phyloP scores from a whole-genome alignment of 1,140 invertebrate genomes.

The Aphaenogaster floridana region DNA sequence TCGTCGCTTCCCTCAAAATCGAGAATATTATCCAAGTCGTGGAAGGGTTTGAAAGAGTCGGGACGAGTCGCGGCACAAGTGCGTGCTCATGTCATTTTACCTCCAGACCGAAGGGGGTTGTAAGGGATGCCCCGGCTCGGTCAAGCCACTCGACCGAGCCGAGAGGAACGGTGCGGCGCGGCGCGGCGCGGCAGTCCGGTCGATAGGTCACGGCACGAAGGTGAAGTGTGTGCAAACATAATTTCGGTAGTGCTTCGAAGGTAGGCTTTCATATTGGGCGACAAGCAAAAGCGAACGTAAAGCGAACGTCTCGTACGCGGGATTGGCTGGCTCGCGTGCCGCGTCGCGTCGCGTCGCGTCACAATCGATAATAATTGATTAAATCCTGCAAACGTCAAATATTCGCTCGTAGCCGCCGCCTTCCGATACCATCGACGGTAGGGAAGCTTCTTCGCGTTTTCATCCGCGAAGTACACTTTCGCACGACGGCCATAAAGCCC shows the following conservation, averaged over 20 bases:
- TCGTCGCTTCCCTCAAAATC: constrained; percentile 12
- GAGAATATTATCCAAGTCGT: neutral
- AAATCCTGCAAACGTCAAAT: constrained; percentile 59
- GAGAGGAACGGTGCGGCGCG: neutral
- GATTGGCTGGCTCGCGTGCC: constrained; percentile 32
- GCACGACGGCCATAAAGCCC: neutral
- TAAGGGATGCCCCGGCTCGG: constrained; percentile 53
- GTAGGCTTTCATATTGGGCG: constrained; percentile 31
- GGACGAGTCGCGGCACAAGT: constrained; percentile 21
- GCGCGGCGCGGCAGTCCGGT: constrained; percentile 33
- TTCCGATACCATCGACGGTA: constrained; percentile 14
- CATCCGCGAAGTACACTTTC: neutral
- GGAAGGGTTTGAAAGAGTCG: constrained; percentile 31
- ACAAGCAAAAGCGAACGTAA: neutral
- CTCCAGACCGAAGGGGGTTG: neutral
- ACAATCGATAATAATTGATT: constrained; percentile 67
- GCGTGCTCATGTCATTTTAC: constrained; percentile 45
- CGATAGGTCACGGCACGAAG: constrained; percentile 70
- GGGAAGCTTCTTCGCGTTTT: constrained; percentile 19
- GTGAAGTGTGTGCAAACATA: constrained; percentile 75
- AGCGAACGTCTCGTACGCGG: constrained; percentile 41
- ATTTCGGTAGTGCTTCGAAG: constrained; percentile 72
- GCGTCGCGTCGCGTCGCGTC: constrained; percentile 18
- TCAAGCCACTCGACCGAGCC: constrained; percentile 33
- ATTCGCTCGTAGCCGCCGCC: neutral